Evolutionary conservation across 2,113 vertebrate species (phyloP), one percentile per base, ranked within the genome.

Genomic region (Sphaerodactylus townsendi): DNA sequence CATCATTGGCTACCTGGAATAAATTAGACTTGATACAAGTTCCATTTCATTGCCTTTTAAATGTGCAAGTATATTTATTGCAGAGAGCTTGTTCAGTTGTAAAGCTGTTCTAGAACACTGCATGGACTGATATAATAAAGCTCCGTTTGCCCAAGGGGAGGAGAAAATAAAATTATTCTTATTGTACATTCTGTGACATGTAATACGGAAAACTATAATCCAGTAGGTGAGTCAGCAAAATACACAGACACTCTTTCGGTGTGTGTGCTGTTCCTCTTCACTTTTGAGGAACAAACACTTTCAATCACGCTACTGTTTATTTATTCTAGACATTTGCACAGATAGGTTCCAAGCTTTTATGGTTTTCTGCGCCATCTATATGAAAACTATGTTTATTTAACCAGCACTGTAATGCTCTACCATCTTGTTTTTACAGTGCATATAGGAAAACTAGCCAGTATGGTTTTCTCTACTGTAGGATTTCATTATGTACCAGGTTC

Each of bases 401-500:
- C 56, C 33, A 53, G n/a, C 30, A n/a, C 66, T 71, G 56, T 71
- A 71, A 25, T 25, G 39, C 14, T 62, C 1, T 41, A 35, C 23
- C 37, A 33, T 28, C 21, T 33, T 48, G 30, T 48, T 80, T 53
- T 11, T 50, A 8, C 46, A 30, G 4, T 69, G 44, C 50, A 21
- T 53, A 17, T 39, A 71, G 48, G 33, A 30, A 56, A n/a, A n/a
- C 5, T 17, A 50, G 37, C 1, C 21, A 66, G 9, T 28, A 28
- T 41, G 35, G 62, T 21, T 75, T 53, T 33, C 68, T 0, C 2
- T 5, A 14, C n/a, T 0, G 5, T 65, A 33, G 80, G n/a, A 21
- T 19, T 69, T 0, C 0, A 0, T 35, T n/a, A 66, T 74, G 2
- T 9, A 0, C 70, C 2, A 76, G 39, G 56, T 76, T 19, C 25